Conservation (phyloP, 2,113 vertebrate species). For the Ranitomeya variabilis region DNA sequence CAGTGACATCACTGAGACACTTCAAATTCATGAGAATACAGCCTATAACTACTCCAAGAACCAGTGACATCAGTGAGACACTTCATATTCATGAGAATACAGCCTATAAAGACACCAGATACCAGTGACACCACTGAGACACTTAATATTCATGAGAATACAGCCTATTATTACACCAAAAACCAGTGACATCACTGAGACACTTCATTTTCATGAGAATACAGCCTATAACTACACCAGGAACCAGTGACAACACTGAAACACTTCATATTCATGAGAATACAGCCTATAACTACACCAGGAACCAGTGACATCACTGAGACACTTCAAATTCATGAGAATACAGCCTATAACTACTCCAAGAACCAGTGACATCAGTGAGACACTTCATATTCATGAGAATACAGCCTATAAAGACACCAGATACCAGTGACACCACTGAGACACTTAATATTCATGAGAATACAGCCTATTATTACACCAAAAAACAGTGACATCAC, state of each 20-base stretch:
- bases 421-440: background rate
- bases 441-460: background rate
- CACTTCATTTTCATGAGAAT: background rate
- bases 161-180: background rate
- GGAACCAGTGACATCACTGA: background rate
- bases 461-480: background rate
- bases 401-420: background rate
- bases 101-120: background rate
- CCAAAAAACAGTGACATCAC: background rate
- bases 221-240: background rate
- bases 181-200: background rate
- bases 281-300: too few relatives aligned
- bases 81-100: background rate
- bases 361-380: background rate
- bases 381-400: background rate
- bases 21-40: background rate
- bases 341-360: background rate
- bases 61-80: background rate
- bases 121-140: background rate
- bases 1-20: background rate
- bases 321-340: background rate
- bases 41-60: too few relatives aligned
- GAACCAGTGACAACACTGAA: background rate
- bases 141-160: background rate
- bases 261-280: background rate